These are phyloP conservation scores for Eupithecia subfuscata DNA, from an alignment of 2,888 invertebrate genomes.

Conservation along the genomic window DNA sequence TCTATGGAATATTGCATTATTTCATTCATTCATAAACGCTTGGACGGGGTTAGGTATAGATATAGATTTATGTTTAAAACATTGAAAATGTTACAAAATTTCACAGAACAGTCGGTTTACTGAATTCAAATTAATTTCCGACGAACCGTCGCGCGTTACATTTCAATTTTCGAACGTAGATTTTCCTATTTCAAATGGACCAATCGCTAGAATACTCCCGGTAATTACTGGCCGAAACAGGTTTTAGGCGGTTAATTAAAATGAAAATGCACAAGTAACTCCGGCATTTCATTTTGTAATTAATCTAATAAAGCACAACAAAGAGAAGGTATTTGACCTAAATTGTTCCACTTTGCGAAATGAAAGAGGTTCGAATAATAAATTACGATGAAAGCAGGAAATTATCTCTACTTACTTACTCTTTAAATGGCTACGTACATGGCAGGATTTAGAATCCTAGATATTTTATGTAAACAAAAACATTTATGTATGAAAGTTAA, in stretches of 20 bases:
- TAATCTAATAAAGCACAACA: constrained; percentile 19
- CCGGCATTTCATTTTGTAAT: constrained; percentile 20
- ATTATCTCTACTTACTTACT: constrained; percentile 14
- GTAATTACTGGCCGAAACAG: constrained; percentile 44
- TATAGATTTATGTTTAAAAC: not conserved
- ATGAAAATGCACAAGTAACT: constrained; percentile 23
- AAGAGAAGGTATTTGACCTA: constrained; percentile 26
- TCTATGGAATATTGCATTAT: too few species aligned
- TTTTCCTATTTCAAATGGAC: constrained; percentile 39
- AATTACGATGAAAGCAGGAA: constrained; percentile 23
- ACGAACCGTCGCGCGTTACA: constrained; percentile 31
- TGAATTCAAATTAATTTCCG: not conserved
- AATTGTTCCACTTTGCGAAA: constrained; percentile 34
- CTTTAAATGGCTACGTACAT: not conserved
- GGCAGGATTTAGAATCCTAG: too few species aligned
- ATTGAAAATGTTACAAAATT: not conserved
- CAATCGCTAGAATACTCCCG: constrained; percentile 43
- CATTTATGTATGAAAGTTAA: too few species aligned
- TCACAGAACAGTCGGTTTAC: not conserved
- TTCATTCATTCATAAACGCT: too few species aligned
- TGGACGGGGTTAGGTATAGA: too few species aligned
- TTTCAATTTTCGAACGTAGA: constrained; percentile 38
- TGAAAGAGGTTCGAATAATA: constrained; percentile 29
- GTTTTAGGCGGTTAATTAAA: constrained; percentile 34
- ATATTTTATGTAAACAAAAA: too few species aligned